A percentile compares a stretch with the other conserved stretches of the same genome.
Conservation (phyloP, 2,888 invertebrate genomes). For the Leuctra nigra region DNA sequence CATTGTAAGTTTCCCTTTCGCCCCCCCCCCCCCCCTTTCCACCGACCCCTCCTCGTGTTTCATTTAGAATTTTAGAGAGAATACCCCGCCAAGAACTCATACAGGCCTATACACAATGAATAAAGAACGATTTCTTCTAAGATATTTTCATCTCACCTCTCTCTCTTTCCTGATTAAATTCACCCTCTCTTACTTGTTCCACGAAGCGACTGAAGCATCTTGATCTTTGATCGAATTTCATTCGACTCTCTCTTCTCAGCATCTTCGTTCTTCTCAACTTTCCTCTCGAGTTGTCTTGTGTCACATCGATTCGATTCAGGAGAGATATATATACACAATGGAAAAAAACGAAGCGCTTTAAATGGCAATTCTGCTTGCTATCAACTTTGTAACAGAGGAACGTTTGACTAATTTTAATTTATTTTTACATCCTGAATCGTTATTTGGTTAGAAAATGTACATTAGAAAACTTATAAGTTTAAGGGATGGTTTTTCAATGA, state of each 20-base stretch:
- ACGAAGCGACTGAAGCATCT: slow-evolving; percentile 6
- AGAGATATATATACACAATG: too few species aligned
- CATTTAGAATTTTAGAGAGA: too few species aligned
- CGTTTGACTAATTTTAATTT: too few species aligned
- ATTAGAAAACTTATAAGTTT: too few species aligned
- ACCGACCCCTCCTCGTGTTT: not conserved
- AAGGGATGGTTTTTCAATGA: too few species aligned
- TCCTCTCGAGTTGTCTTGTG: slow-evolving; percentile 2
- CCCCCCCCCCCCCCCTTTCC: not conserved
- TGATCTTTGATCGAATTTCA: slow-evolving; percentile 17
- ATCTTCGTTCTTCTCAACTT: slow-evolving; percentile 1
- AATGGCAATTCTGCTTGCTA: slow-evolving; percentile 1
- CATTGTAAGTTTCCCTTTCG: not conserved
- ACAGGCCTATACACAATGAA: too few species aligned
- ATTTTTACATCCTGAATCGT: too few species aligned
- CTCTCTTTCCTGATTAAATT: slow-evolving; percentile 14
- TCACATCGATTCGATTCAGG: not conserved
- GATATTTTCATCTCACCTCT: slow-evolving; percentile 4
- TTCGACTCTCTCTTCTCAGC: not conserved
- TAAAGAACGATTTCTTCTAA: slow-evolving; percentile 11
- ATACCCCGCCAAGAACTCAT: too few species aligned
- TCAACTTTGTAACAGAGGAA: too few species aligned
- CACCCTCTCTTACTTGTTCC: slow-evolving; percentile 12
- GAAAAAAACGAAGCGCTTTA: slow-evolving; percentile 4
- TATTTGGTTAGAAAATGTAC: too few species aligned